Conservation (phyloP, 2,888 invertebrate genomes). For the Tineola bisselliella region DNA sequence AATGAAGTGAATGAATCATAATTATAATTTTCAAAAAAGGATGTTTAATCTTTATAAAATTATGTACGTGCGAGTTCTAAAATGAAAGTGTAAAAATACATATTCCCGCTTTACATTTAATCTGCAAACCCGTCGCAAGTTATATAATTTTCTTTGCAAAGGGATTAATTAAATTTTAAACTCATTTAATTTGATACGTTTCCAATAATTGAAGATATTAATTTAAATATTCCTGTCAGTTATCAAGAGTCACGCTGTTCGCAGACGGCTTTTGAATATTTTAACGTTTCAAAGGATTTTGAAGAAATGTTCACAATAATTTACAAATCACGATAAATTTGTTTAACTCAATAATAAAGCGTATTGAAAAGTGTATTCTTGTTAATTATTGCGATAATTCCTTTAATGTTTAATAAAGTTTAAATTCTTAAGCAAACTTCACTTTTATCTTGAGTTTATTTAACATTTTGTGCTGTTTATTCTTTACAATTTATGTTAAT, state of each 20-base stretch:
- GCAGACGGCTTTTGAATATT: conserved; percentile 2
- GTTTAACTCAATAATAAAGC: conserved; percentile 15
- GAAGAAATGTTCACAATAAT: conserved; percentile 17
- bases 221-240: conserved; percentile 14
- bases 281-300: neutral
- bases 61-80: too few relatives aligned
- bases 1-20: too few relatives aligned
- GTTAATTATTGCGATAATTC: too few relatives aligned
- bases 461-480: too few relatives aligned
- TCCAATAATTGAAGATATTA: conserved; percentile 28
- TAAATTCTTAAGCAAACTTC: too few relatives aligned
- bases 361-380: neutral
- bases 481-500: too few relatives aligned
- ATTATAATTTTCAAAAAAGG: too few relatives aligned
- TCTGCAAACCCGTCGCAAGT: neutral
- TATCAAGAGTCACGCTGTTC: conserved; percentile 11
- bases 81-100: neutral
- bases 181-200: conserved; percentile 33
- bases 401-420: too few relatives aligned
- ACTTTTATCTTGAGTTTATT: too few relatives aligned
- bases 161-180: conserved; percentile 46
- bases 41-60: too few relatives aligned
- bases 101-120: neutral
- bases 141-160: conserved; percentile 24
- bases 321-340: conserved; percentile 20